These are phyloP conservation scores for Drosophila monieri DNA, from an alignment of 2,888 invertebrate genomes.

Conservation along the genomic window DNA sequence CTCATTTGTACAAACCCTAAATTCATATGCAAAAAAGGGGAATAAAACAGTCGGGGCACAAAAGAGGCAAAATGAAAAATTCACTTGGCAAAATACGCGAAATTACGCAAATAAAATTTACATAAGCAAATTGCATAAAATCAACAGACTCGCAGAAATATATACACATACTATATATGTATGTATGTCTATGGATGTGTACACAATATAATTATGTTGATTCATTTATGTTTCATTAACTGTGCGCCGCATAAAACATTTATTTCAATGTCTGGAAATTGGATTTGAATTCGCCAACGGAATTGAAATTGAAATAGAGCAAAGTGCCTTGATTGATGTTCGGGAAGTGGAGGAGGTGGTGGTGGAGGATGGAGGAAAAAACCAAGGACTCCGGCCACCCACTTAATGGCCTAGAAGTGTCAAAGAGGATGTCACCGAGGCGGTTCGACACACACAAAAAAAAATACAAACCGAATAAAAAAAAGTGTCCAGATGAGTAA, in stretches of 20 bases:
- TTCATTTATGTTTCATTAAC: slow-evolving; percentile 52
- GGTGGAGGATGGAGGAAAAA: background rate
- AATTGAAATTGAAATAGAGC: slow-evolving; percentile 9
- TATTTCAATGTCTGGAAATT: slow-evolving; percentile 15
- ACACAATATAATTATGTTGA: slow-evolving; percentile 50
- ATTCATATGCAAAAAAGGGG: slow-evolving; percentile 23
- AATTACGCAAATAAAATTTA: slow-evolving; percentile 46
- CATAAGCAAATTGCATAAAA: slow-evolving; percentile 50
- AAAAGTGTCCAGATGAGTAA: slow-evolving; percentile 21
- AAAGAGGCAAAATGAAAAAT: slow-evolving; percentile 18
- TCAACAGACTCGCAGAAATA: slow-evolving; percentile 23
- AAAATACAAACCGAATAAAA: too few relatives aligned
- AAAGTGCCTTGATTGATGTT: slow-evolving; percentile 29
- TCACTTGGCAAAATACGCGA: slow-evolving; percentile 36
- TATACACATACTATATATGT: background rate
- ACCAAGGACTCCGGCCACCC: slow-evolving; percentile 10
- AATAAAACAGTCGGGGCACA: slow-evolving; percentile 22
- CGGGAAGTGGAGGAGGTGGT: background rate
- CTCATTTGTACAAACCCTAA: slow-evolving; percentile 4
- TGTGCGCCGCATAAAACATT: slow-evolving; percentile 31
- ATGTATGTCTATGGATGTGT: slow-evolving; percentile 17
- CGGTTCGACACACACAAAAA: background rate
- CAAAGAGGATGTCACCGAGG: slow-evolving; percentile 1
- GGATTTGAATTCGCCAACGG: slow-evolving; percentile 12
- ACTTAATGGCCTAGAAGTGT: slow-evolving; percentile 21